Evolutionary conservation across 2,888 invertebrate species (phyloP), one percentile per base, ranked within the genome.

Genomic region (Heliconius erato): DNA sequence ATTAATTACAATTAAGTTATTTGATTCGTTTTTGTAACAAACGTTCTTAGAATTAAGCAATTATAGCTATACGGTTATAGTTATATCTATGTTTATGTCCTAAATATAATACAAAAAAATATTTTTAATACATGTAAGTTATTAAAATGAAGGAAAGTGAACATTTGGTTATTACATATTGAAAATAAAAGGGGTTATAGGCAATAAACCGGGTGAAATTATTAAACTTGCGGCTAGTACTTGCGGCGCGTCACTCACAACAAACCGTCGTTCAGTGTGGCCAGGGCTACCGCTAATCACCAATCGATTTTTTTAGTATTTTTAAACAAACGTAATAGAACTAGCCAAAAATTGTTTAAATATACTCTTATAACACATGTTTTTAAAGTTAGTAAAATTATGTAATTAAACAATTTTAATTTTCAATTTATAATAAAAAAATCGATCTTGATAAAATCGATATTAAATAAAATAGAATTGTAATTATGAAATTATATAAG

Each of bases 171-270:
- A 76, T n/a, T 40, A 59, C 0, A 16, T 9, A 16, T 63, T 76
- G 3, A 35, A 35, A 76, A 35, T 26, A 59, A 26, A 54, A 16
- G 26, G 35, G 40, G n/a, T 40, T 63, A 76, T 40, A 26, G 40
- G 76, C 76, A 63, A 26, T 76, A 40, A 76, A 63, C 9, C 35
- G 76, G 67, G 82, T 76, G 81, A 84, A 81, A 84, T 79, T 76
- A 78, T 79, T 35, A 65, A 84, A 74, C 78, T 72, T 80, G 81
- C 54, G 80, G 84, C 79, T 40, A 74, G 79, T 74, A 82, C 78
- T 83, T 84, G 84, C 69, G 85, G 85, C 72, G 79, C 65, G 79
- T 77, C 83, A 86, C 79, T 79, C 84, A 86, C 83, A 87, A 87
- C 85, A 86, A 87, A 83, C 83, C 76, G 40, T 79, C 79, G 63